Evolutionary conservation across 2,888 invertebrate species (phyloP), one percentile per base, ranked within the genome.

Genomic region (Drosophila greeni): DNA sequence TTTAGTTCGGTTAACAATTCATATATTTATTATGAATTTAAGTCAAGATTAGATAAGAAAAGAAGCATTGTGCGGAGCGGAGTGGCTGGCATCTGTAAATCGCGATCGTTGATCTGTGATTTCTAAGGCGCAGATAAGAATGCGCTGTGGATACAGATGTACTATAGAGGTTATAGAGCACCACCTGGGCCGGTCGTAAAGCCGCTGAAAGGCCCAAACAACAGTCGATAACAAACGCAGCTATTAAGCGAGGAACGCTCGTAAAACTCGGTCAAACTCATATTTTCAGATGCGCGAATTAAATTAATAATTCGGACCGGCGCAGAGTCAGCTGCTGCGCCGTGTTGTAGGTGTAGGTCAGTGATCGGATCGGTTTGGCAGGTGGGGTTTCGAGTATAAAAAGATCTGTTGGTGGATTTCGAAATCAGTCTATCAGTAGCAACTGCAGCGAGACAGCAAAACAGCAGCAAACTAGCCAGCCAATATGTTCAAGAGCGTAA

Each of bases 261-360:
- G 56, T 73, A 60, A 75, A 82, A 66, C 66, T 65, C 82, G 82
- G 79, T 79, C 79, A 79, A 73, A 73, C 72, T 82, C 69, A 78
- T 77, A 78, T 81, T 74, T 59, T 74, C 42, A 58, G 54, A 81
- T 72, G 66, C 57, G 66, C 62, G 65, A 64, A 62, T 62, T 75
- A 67, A 70, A 79, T 82, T 80, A 73, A 75, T 78, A 82, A 82
- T 74, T 76, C 67, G 65, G 55, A 52, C 33, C 52, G 66, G 66
- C 73, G 56, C 66, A 67, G 16, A 40, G 71, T 47, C 52, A 36
- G 55, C 51, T 66, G 66, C 56, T 66, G 66, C 56, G 52, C 20
- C 29, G 49, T 54, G 70, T 60, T 72, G 76, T 82, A 79, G 82
- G 79, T 80, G 81, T 82, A 77, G 81, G 81, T 84, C 85, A 84